Percentiles rank a stretch among this genome's conserved stretches.
Conservation (phyloP, 2,113 vertebrate species). For the Phainopepla nitens region DNA sequence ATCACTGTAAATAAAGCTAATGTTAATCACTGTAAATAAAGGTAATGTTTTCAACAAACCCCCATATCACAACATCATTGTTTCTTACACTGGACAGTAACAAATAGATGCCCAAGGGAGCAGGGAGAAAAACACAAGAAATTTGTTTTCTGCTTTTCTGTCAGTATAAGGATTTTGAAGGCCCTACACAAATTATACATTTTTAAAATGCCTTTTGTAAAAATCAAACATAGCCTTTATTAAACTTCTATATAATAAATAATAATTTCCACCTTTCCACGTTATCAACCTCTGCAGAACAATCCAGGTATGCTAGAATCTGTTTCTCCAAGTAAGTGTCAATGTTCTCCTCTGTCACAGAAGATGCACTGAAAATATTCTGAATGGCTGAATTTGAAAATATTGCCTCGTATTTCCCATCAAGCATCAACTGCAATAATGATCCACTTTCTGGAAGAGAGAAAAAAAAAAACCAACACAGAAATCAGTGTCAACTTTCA, state of each 20-base stretch:
- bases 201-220: background rate
- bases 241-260: background rate
- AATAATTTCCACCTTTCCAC: conserved; percentile 76
- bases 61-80: background rate
- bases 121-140: accelerated
- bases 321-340: conserved; percentile 80
- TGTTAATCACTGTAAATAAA: background rate
- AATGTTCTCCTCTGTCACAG: conserved; percentile 64
- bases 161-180: background rate
- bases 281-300: conserved; percentile 57
- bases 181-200: background rate
- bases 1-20: background rate
- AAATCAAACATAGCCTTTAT: background rate
- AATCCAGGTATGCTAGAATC: conserved; percentile 78
- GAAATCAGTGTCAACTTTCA: background rate
- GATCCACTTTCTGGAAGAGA: conserved; percentile 72
- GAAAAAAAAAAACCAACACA: background rate
- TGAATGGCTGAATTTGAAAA: conserved; percentile 74
- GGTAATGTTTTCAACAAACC: background rate
- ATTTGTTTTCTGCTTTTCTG: background rate
- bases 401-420: conserved; percentile 81
- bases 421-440: conserved; percentile 78
- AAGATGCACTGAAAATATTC: conserved; percentile 73
- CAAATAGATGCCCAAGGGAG: accelerated
- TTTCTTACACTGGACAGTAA: background rate